Evolutionary conservation across 2,797 vertebrate genomes (phyloP), one percentile per base, ranked within the genome.

Genomic region (Gymnocypris eckloni): DNA sequence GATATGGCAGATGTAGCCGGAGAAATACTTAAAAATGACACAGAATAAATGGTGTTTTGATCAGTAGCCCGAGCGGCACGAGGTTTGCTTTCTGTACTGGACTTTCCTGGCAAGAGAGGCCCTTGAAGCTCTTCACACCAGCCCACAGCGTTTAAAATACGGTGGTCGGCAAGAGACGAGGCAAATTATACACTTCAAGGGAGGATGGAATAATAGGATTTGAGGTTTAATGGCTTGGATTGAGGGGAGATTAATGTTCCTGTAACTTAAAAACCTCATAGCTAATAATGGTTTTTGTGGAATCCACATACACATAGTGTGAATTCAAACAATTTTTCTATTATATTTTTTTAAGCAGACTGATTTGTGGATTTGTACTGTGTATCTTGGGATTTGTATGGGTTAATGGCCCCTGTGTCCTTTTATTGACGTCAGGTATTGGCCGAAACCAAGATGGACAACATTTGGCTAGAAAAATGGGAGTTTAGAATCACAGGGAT

Each of bases 101-200:
- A 66, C 56, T 86, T 86, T 87, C 54, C 78, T 89, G 70, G 86
- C 70, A 81, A 56, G 54, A 83, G 76, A 84, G 71, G 84, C 66
- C 56, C 70, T 83, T 86, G 83, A 88, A 78, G 73, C 52, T 85
- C 59, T 84, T 81, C 66, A 79, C 79, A 83, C 85, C 84, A 75
- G 87, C 52, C 61, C 84, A 81, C 75, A 4, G 69, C 22, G 20
- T 83, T 86, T 87, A 88, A 86, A 79, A 86, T 67, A 86, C 79
- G 37, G 37, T 64, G 67, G 69, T 87, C 82, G 73, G 83, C 37
- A 75, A 75, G 73, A 83, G 85, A 86, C 82, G 52, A 70, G 69
- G 77, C 71, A 85, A 86, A 86, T 89, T 87, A 83, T 83, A 81
- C 16, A 43, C 81, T 85, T 86, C 43, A 75, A 33, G 50, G 28